Conservation (phyloP, 2,888 invertebrate genomes). For the Leptinotarsa rubiginosa region DNA sequence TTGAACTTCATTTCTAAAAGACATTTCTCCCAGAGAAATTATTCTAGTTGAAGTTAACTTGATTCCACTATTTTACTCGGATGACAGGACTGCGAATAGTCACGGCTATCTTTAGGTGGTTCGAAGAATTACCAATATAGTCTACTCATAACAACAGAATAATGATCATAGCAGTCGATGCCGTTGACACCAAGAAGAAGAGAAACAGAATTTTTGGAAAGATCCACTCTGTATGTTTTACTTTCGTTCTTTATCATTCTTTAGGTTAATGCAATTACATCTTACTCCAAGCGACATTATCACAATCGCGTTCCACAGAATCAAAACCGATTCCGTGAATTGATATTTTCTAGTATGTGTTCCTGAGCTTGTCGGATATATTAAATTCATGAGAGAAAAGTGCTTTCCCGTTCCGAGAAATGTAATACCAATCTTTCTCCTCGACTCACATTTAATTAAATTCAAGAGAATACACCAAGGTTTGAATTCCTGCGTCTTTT, state of each 20-base stretch:
- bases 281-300: not conserved
- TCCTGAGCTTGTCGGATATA: slow-evolving; percentile 1
- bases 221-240: no score
- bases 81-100: no score
- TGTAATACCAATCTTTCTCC: not conserved
- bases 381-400: slow-evolving; percentile 4
- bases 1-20: no score
- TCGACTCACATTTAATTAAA: slow-evolving; percentile 11
- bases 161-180: no score
- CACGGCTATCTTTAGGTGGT: no score
- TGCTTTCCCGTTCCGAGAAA: not conserved
- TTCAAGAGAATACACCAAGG: slow-evolving; percentile 16
- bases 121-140: no score
- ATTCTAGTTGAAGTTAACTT: no score
- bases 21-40: no score
- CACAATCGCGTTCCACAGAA: slow-evolving; percentile 3
- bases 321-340: not conserved
- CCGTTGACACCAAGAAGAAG: no score
- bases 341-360: slow-evolving; percentile 11
- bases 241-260: not conserved
- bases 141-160: no score
- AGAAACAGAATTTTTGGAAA: no score
- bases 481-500: not conserved
- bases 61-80: no score
- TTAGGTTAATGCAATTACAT: not conserved